Conservation (phyloP, 2,797 vertebrate species). For the Cirrhinus mrigala region DNA sequence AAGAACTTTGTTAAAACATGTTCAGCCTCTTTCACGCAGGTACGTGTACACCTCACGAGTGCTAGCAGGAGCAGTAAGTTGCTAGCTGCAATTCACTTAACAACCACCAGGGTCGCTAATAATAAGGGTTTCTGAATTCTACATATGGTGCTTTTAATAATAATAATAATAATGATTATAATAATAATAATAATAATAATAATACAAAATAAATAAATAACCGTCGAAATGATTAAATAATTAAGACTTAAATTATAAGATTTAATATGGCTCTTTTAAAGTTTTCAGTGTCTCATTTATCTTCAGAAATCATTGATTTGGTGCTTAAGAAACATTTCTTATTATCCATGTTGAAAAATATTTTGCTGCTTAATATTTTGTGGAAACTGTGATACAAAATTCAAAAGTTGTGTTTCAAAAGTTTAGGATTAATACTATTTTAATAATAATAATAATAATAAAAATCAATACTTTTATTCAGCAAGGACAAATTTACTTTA, state of each 20-base stretch:
- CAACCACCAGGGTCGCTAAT: not conserved
- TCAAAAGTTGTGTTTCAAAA: not conserved
- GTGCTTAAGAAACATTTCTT: not conserved
- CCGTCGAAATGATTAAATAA: not conserved
- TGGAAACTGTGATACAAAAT: not conserved
- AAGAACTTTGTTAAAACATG: not conserved
- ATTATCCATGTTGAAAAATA: not conserved
- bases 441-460: too few species aligned
- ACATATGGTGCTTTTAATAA: not conserved
- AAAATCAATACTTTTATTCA: too few species aligned
- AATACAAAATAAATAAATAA: not conserved
- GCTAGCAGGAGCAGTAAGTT: not conserved
- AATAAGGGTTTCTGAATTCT: not conserved
- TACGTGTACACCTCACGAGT: not conserved
- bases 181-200: not conserved
- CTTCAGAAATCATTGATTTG: too few species aligned
- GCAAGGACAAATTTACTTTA: too few species aligned
- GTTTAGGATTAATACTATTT: not conserved
- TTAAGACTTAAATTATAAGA: not conserved
- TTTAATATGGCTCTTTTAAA: not conserved
- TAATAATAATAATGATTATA: too few species aligned
- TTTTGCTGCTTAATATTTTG: not conserved
- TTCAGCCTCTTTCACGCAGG: not conserved
- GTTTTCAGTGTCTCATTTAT: too few species aligned
- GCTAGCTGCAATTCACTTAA: slow-evolving; percentile 1